Percentiles rank a stretch among this genome's conserved stretches.
These are phyloP conservation scores for Sebastes hubbsi DNA, from an alignment of 2,797 vertebrate genomes.

Conservation along the genomic window DNA sequence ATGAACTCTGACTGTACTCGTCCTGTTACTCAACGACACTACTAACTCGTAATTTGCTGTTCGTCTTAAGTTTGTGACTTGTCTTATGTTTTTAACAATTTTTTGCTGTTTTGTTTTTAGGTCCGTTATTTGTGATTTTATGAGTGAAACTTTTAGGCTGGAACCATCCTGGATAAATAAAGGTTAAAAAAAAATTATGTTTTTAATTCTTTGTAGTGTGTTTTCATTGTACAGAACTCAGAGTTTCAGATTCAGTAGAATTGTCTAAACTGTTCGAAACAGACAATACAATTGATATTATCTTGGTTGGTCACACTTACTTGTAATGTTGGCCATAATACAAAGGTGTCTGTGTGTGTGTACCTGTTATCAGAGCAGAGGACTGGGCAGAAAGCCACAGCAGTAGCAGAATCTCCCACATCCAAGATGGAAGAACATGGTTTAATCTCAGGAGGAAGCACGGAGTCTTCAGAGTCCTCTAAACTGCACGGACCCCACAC, in stretches of 20 bases:
- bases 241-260: neutral
- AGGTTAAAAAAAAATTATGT: no score
- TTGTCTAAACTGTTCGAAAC: neutral
- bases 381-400: slow-evolving; percentile 85
- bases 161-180: no score
- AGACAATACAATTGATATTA: neutral
- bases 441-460: slow-evolving; percentile 60
- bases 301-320: neutral
- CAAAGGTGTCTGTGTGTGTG: neutral
- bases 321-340: neutral
- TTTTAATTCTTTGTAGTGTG: no score
- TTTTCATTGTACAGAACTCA: neutral
- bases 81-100: no score
- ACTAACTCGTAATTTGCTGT: no score
- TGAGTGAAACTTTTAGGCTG: no score
- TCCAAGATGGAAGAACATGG: slow-evolving; percentile 91
- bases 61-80: no score
- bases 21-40: no score
- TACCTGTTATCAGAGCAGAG: slow-evolving; percentile 85
- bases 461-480: slow-evolving; percentile 49
- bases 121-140: no score
- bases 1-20: no score
- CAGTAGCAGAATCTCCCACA: slow-evolving; percentile 90
- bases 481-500: slow-evolving; percentile 87
- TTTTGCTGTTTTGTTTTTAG: no score